Evolutionary conservation across 2,113 vertebrate genomes (phyloP), one percentile per base, ranked within the genome.

Genomic region (Apteryx owenii): DNA sequence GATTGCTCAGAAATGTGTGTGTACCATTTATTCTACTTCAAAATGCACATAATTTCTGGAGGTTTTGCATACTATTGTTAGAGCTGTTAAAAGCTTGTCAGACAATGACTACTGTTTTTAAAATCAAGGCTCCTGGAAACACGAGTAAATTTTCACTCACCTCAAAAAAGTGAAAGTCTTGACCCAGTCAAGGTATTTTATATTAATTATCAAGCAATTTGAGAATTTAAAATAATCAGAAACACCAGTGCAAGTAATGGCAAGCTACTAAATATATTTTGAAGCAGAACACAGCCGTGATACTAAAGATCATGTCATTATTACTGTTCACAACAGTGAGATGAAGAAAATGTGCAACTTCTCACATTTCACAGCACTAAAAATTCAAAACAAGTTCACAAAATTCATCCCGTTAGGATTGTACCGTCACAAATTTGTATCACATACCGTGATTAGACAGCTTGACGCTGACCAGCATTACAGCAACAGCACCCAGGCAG

Each of bases 361-460:
- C 90, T 60, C 31, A 31, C 56, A 95, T 95, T 96, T 83, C 90
- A 82, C 53, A 95, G 70, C 81, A 78, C 54, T 81, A 60, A 69
- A 88, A 90, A 71, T 54, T 50, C 54, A 83, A 54, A 71, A 10
- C 8, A 42, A 60, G 26, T 62, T 71, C 54, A 22, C 68, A 84
- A 72, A 93, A 81, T 82, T 66, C 60, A 85, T 83, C 93, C 96
- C 85, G 88, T 91, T 68, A 91, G 76, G 76, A 84, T 16, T 31
- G n/a, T 7, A 10, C 29, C 36, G 42, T 36, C 62, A 85, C 68
- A 92, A 75, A 78, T 48, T 21, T 1, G 1, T 12, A 12, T 21
- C 20, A 12, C 2, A 0, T 10, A 79, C 68, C 36, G 48, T 2
- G 0, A 65, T 44, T 25, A 31, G n/a, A 25, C 65, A 94, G 61